Evolutionary conservation across 2,888 invertebrate species (phyloP).

Genomic region (Xanthorhoe spadicearia): DNA sequence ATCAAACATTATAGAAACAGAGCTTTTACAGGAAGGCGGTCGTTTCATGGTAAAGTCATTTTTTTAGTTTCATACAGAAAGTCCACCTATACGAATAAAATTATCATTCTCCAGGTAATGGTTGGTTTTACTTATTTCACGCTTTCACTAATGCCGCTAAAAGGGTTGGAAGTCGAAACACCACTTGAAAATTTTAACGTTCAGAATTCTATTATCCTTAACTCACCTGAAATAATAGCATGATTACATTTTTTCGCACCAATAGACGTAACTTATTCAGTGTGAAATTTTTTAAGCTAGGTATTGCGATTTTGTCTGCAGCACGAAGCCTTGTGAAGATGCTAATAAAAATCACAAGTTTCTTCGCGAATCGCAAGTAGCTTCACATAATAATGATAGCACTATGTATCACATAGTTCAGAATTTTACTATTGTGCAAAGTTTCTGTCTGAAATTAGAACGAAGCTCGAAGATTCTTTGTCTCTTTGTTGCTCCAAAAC

Average conservation of each 20-base stretch:
- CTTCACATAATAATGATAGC: neutral
- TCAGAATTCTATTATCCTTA: neutral
- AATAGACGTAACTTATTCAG: neutral
- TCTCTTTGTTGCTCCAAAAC: slow-evolving; percentile 28
- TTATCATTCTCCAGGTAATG: neutral
- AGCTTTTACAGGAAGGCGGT: slow-evolving; percentile 6
- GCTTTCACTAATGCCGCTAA: slow-evolving; percentile 2
- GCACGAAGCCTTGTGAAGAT: neutral
- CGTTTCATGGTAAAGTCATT: slow-evolving; percentile 7
- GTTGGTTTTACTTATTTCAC: slow-evolving; percentile 1
- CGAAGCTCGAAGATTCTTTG: slow-evolving; percentile 21
- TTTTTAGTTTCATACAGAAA: neutral
- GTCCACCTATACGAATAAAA: neutral
- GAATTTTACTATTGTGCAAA: slow-evolving; percentile 14
- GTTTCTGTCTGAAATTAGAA: slow-evolving; percentile 19
- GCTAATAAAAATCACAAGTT: neutral
- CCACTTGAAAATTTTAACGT: slow-evolving; percentile 8
- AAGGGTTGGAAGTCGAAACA: slow-evolving; percentile 3
- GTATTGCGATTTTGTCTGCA: neutral
- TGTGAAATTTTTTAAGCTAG: neutral
- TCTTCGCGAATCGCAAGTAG: neutral
- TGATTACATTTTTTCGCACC: neutral
- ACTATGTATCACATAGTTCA: neutral
- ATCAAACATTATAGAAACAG: slow-evolving; percentile 2
- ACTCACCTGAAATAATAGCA: neutral